Conservation (phyloP, 2,113 vertebrate genomes). For the Clupea harengus region DNA sequence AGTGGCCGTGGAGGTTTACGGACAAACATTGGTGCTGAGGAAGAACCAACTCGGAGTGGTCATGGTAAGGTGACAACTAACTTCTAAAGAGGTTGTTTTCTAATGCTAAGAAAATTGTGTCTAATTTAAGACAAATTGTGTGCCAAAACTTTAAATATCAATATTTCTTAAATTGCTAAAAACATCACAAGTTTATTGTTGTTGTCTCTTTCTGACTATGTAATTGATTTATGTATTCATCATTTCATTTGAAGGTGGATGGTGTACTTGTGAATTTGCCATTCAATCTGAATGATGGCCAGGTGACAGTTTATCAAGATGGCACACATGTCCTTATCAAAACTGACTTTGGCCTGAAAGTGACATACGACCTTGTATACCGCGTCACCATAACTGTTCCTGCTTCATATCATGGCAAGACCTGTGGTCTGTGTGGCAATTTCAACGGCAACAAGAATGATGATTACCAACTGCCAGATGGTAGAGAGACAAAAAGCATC, state of each 20-base stretch:
- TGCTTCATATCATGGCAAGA: slow-evolving; percentile 29
- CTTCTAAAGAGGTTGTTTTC: not conserved
- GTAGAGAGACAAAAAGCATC: not conserved
- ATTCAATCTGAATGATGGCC: slow-evolving; percentile 4
- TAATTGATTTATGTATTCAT: not conserved
- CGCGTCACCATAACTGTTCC: slow-evolving; percentile 38
- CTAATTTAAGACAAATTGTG: not conserved
- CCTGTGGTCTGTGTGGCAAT: slow-evolving; percentile 51
- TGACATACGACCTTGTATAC: slow-evolving; percentile 46
- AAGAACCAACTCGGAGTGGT: slow-evolving; percentile 39
- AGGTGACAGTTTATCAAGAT: slow-evolving; percentile 22
- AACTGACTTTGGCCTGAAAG: slow-evolving; percentile 41
- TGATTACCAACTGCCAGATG: not conserved
- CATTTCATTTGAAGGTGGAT: slow-evolving; percentile 46
- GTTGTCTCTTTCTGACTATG: not conserved
- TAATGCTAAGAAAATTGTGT: not conserved
- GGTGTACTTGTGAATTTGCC: not conserved
- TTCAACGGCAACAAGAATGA: slow-evolving; percentile 36
- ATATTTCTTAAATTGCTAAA: no score
- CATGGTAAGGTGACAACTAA: slow-evolving; percentile 39
- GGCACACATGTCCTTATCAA: slow-evolving; percentile 10
- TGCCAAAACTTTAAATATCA: not conserved
- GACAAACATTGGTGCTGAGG: slow-evolving; percentile 43
- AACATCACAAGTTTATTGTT: not conserved
- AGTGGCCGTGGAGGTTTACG: slow-evolving; percentile 50